Percentiles rank a stretch among this genome's conserved stretches.
phyloP scores from a whole-genome alignment of 2,888 invertebrate genomes.

The Epinotia bilunana region DNA sequence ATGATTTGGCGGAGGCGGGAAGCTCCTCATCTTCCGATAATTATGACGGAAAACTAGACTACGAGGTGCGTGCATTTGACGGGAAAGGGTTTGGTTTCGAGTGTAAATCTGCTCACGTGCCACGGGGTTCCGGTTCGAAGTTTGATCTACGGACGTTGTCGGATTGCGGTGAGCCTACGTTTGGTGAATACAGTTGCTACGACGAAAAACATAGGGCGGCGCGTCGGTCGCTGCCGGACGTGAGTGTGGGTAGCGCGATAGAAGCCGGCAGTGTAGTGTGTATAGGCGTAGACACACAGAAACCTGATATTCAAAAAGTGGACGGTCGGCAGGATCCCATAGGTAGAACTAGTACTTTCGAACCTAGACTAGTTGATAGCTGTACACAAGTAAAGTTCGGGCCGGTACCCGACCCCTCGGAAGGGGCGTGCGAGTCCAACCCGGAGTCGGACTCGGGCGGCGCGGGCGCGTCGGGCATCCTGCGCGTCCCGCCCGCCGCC shows the following conservation, averaged over 20 bases:
- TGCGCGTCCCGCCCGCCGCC: conserved; percentile 74
- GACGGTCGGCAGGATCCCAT: conserved; percentile 71
- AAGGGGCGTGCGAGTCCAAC: conserved; percentile 72
- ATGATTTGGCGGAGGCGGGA: conserved; percentile 89
- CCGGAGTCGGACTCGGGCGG: conserved; percentile 76
- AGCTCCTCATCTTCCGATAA: conserved; percentile 88
- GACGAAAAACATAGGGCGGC: conserved; percentile 85
- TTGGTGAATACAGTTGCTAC: conserved; percentile 88
- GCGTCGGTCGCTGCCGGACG: conserved; percentile 85
- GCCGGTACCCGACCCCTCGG: conserved; percentile 72
- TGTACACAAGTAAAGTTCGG: conserved; percentile 82
- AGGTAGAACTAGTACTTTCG: conserved; percentile 79
- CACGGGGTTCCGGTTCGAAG: conserved; percentile 75
- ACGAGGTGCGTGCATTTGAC: conserved; percentile 81
- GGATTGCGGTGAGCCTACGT: conserved; percentile 82
- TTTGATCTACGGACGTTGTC: conserved; percentile 81
- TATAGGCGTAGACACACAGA: conserved; percentile 78
- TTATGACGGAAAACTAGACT: conserved; percentile 84
- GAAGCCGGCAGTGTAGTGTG: conserved; percentile 83
- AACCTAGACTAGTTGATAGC: conserved; percentile 80
- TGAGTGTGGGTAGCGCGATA: conserved; percentile 86
- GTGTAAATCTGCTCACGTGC: conserved; percentile 83
- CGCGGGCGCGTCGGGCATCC: conserved; percentile 76
- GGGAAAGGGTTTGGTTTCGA: conserved; percentile 84
- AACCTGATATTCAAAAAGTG: conserved; percentile 80